Base-by-base conservation (phyloP, 2,113 vertebrate species). In the Pyrgilauda ruficollis region DNA sequence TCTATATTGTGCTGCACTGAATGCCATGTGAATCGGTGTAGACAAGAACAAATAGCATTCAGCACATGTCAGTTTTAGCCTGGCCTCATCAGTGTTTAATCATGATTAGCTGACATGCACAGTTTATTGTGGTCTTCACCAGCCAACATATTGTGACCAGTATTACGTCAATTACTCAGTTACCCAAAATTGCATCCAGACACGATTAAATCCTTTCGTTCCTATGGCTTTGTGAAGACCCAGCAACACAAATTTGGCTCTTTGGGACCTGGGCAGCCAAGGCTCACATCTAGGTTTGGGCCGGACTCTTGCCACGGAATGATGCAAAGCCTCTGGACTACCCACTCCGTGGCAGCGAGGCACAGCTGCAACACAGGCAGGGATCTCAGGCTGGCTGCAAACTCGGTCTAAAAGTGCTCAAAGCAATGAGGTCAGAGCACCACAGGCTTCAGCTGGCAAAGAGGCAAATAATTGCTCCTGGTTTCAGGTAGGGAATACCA, bases 41-140 rank as follows among this genome's bases (percentile, higher is more conserved):
- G 95, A 84, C 88, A 84, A 94, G 94, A 95, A 95, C 90, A 97
- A 96, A 96, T 53, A 95, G 93, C 88, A 90, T 96, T 96, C 96
- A 96, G 86, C 90, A 92, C 83, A 92, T 89, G 79, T 96, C 92
- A 95, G 92, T 94, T 95, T 93, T 53, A 96, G 76, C 79, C 83
- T 61, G 86, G 86, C 83, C 90, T 96, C 89, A 76, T 90, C 96
- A 93, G 80, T 88, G 92, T 92, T 94, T 94, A 95, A 94, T 87
- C 93, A 64, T 84, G 86, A 92, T 93, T 95, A 96, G 95, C 89
- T 94, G 94, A 95, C 94, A 79, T 5, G 80, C 92, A 84, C 31
- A 62, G 90, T 94, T 96, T 87, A 94, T 95, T 96, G 88, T 78
- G 64, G 93, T 93, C 92, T 81, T 81, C 83, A 43, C 80, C 91